Evolutionary conservation across 2,888 invertebrate genomes (phyloP).

Genomic region (Galerucella pusilla): DNA sequence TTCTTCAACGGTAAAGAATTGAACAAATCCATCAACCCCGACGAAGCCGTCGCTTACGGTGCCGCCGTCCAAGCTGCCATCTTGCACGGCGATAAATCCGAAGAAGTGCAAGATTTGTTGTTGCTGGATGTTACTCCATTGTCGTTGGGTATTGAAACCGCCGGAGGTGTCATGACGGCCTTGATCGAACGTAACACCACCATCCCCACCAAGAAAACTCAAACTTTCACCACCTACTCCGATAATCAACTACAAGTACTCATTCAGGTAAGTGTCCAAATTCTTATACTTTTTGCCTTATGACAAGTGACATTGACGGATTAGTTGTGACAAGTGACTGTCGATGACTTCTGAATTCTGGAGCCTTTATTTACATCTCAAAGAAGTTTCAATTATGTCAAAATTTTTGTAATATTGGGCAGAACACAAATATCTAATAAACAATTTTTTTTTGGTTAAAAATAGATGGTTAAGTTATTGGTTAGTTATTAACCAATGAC

Average conservation of each 20-base stretch:
- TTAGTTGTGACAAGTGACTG: no score
- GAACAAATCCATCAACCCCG: constrained; percentile 96
- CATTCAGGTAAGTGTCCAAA: constrained; percentile 71
- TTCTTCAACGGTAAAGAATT: constrained; percentile 97
- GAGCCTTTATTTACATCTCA: no score
- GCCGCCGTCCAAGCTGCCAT: constrained; percentile 98
- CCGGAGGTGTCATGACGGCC: constrained; percentile 94
- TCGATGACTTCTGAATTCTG: no score
- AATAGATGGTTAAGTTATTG: no score
- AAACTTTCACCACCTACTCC: constrained; percentile 96
- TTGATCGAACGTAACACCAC: constrained; percentile 97
- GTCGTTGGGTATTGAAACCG: constrained; percentile 91
- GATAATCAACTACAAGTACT: constrained; percentile 98
- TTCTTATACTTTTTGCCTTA: not conserved
- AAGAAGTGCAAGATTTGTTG: constrained; percentile 89
- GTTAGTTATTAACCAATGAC: no score
- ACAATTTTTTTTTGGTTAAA: no score
- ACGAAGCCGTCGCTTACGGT: constrained; percentile 97
- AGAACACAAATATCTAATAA: no score
- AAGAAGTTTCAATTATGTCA: no score
- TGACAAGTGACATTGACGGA: not conserved
- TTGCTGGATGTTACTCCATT: constrained; percentile 92
- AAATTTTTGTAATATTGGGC: no score
- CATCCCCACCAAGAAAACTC: constrained; percentile 96
- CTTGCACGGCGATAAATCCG: constrained; percentile 88